Evolutionary conservation across 2,888 invertebrate genomes (phyloP).

Genomic region (Sclerodermus sp.): DNA sequence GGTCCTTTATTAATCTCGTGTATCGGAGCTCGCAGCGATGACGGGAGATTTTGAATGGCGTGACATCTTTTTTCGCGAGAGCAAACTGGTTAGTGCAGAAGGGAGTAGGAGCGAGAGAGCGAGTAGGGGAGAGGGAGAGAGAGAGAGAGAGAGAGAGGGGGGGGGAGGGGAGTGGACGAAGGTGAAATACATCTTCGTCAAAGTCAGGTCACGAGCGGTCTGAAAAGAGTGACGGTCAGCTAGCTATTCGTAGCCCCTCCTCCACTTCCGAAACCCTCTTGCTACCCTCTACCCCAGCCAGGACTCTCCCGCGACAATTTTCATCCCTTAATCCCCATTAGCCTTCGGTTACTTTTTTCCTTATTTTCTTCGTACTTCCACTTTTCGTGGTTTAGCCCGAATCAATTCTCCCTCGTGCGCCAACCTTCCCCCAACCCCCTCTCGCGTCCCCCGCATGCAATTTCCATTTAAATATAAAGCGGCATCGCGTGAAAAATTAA

Average conservation of each 20-base stretch:
- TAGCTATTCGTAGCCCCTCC: neutral
- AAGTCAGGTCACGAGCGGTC: conserved; percentile 13
- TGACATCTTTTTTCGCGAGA: too few relatives aligned
- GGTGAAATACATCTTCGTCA: conserved; percentile 22
- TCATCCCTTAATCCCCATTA: neutral
- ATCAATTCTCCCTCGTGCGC: too few relatives aligned
- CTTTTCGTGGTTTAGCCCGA: too few relatives aligned
- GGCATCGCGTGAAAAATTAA: conserved; percentile 22
- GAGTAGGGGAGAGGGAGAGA: neutral
- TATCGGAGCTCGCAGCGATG: too few relatives aligned
- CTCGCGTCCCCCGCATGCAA: neutral
- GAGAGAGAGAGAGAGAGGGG: neutral
- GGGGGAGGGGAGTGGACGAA: neutral
- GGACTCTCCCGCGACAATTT: too few relatives aligned
- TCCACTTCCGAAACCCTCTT: too few relatives aligned
- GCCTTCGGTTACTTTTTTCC: conserved; percentile 2
- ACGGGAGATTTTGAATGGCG: too few relatives aligned
- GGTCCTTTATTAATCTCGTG: too few relatives aligned
- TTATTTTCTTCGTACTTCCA: neutral
- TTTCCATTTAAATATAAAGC: conserved; percentile 18
- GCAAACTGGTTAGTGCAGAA: too few relatives aligned
- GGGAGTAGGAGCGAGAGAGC: too few relatives aligned
- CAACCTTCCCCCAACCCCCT: neutral
- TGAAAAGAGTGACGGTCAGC: conserved; percentile 14
- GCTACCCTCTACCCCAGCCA: too few relatives aligned